phyloP scores from a whole-genome alignment of 2,113 vertebrate species.

The Tamias sibiricus region DNA sequence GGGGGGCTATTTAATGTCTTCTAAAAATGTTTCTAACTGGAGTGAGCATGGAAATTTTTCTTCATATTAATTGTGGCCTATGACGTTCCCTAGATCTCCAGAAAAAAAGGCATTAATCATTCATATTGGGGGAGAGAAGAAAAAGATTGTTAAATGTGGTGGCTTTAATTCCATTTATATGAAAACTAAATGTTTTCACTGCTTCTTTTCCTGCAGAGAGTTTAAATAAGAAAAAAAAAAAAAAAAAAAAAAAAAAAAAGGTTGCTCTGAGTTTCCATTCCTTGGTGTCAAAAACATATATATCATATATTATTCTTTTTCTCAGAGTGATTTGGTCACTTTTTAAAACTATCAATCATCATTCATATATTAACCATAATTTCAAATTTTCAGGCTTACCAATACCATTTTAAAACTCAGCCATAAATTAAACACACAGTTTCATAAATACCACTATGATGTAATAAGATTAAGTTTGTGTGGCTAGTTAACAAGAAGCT shows the following conservation, averaged over 20 bases:
- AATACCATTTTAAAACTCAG: background rate
- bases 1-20: background rate
- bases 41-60: background rate
- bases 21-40: background rate
- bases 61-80: background rate
- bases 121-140: background rate
- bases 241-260: background rate
- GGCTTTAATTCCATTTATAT: background rate
- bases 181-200: no score
- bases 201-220: background rate
- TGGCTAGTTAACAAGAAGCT: background rate
- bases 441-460: background rate
- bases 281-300: background rate
- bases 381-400: background rate
- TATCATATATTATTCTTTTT: background rate
- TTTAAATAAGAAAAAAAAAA: no score
- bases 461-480: background rate
- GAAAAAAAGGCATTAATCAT: background rate
- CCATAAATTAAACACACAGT: background rate
- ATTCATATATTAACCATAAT: slow-evolving; percentile 6
- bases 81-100: background rate
- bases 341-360: slow-evolving; percentile 34
- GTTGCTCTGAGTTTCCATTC: background rate
- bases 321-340: background rate
- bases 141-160: background rate